Conservation (phyloP, 2,888 invertebrate species). For the Lydus trimaculatus region DNA sequence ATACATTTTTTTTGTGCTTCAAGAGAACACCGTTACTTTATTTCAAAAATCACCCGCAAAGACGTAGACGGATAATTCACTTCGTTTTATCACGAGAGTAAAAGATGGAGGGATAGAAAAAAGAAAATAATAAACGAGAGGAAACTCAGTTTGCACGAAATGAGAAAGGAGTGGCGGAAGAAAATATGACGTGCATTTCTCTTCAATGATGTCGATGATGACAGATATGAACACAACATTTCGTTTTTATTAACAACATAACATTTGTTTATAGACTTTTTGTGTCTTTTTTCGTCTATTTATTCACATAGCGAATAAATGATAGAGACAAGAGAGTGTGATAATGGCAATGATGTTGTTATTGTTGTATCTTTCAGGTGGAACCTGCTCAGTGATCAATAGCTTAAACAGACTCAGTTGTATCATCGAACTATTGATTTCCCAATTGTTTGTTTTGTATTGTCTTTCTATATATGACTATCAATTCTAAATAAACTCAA, state of each 20-base stretch:
- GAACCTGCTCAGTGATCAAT: conserved; percentile 22
- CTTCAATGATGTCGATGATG: conserved; percentile 20
- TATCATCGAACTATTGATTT: conserved; percentile 31
- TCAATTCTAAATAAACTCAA: conserved; percentile 19
- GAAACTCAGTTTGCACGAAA: neutral
- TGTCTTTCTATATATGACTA: conserved; percentile 21
- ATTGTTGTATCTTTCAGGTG: neutral
- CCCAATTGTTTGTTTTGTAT: conserved; percentile 26
- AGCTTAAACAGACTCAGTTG: conserved; percentile 24
- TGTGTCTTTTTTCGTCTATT: neutral
- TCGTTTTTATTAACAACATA: conserved; percentile 10
- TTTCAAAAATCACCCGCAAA: neutral
- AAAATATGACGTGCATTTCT: neutral
- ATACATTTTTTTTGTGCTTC: too few species aligned
- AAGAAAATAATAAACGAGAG: neutral
- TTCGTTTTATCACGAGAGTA: neutral
- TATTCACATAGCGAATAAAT: neutral
- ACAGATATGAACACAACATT: conserved; percentile 24
- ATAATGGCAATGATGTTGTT: neutral
- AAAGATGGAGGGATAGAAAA: neutral
- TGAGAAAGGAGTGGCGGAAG: neutral
- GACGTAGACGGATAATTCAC: neutral
- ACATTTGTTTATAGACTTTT: neutral
- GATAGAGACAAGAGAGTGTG: neutral
- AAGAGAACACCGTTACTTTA: neutral